These are phyloP conservation scores for zebrafish (Danio rerio) DNA, from an alignment of 2,113 vertebrate genomes.

Conservation along the genomic window GRCz12tu NC_133190.1:37227001-37227500, in stretches of 20 bases:
- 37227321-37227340: no score
- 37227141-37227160: not conserved
- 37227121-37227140: not conserved
- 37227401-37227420: no score
- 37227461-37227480: no score
- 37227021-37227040: not conserved
- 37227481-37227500: no score
- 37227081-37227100: slow-evolving; percentile 49
- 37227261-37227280: no score
- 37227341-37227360: no score
- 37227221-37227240: not conserved
- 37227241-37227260: not conserved
- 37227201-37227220: not conserved
- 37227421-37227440: no score
- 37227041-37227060: not conserved
- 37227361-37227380: no score
- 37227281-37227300: no score
- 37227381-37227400: no score
- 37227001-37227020: not conserved
- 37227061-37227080: slow-evolving; percentile 55
- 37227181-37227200: not conserved
- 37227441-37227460: no score
- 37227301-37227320: no score
- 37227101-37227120: slow-evolving; percentile 15
- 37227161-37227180: not conserved